Conservation (phyloP, 2,797 vertebrate genomes). For the Melanotaenia maccullochi region DNA sequence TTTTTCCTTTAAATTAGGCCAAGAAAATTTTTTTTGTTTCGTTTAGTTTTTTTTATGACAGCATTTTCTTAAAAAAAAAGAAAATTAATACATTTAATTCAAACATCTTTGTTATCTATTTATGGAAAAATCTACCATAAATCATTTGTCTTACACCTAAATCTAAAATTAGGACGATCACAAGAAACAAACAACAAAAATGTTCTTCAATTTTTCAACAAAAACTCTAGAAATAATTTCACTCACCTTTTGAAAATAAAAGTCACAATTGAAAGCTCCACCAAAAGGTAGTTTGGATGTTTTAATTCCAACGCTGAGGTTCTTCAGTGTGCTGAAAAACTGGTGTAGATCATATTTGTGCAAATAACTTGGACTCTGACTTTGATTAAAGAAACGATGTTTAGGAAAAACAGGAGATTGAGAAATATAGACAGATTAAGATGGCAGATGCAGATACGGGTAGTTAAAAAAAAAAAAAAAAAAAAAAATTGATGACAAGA, state of each 20-base stretch:
- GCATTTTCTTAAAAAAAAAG: too few species aligned
- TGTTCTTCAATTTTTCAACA: background rate
- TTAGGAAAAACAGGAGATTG: background rate
- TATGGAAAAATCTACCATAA: background rate
- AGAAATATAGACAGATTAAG: conserved; percentile 19
- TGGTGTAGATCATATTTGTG: conserved; percentile 65
- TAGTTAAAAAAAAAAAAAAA: conserved; percentile 6
- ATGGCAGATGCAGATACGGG: conserved; percentile 24
- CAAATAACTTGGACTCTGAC: conserved; percentile 42
- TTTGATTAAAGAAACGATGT: conserved; percentile 4
- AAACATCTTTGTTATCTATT: background rate
- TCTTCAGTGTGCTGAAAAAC: conserved; percentile 40
- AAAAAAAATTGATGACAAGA: conserved; percentile 19
- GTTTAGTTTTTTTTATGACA: too few species aligned
- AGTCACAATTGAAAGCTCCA: conserved; percentile 22
- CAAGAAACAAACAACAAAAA: background rate
- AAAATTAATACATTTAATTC: background rate
- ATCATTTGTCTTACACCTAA: too few species aligned
- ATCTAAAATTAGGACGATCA: background rate
- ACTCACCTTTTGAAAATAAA: conserved; percentile 65
- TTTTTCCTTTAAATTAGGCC: too few species aligned
- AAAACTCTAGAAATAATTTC: background rate
- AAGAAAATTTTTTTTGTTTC: too few species aligned
- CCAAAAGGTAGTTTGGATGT: conserved; percentile 19
- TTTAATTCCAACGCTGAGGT: conserved; percentile 68